Percentiles rank a stretch among this genome's conserved stretches.
Conservation (phyloP, 2,888 invertebrate genomes). For the Gastrophysa polygoni region DNA sequence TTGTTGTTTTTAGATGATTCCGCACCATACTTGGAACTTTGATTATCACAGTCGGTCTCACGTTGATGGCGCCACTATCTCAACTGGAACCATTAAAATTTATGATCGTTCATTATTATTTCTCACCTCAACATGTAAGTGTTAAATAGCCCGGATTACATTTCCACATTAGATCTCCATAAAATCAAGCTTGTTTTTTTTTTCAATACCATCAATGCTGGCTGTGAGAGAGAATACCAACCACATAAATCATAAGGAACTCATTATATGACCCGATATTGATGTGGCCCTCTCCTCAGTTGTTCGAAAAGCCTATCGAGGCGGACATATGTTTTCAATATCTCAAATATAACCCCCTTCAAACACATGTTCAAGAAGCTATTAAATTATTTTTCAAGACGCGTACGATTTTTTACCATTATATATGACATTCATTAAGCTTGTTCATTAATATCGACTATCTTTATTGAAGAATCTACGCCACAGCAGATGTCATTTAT, state of each 20-base stretch:
- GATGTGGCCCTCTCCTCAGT: slow-evolving; percentile 7
- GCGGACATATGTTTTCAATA: slow-evolving; percentile 41
- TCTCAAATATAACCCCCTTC: slow-evolving; percentile 41
- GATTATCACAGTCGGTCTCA: not conserved
- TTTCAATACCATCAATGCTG: not conserved
- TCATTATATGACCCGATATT: slow-evolving; percentile 8
- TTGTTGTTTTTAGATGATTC: no score
- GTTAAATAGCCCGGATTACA: slow-evolving; percentile 7
- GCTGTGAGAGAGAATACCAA: not conserved
- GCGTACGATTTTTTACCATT: slow-evolving; percentile 35
- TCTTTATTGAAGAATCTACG: slow-evolving; percentile 41
- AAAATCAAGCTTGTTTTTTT: not conserved
- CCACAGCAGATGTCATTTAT: slow-evolving; percentile 40
- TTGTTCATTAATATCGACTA: slow-evolving; percentile 40
- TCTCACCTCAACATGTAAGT: not conserved
- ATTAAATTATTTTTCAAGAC: slow-evolving; percentile 42
- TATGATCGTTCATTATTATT: not conserved
- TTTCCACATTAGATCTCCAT: slow-evolving; percentile 12
- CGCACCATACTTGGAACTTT: no score
- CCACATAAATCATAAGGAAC: not conserved
- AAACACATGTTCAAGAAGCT: slow-evolving; percentile 42
- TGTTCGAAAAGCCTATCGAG: slow-evolving; percentile 7
- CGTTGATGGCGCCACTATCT: slow-evolving; percentile 4
- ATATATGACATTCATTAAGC: slow-evolving; percentile 42
- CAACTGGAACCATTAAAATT: not conserved